Conservation (phyloP, 1,140 invertebrate species). For the Myzus persicae region DNA sequence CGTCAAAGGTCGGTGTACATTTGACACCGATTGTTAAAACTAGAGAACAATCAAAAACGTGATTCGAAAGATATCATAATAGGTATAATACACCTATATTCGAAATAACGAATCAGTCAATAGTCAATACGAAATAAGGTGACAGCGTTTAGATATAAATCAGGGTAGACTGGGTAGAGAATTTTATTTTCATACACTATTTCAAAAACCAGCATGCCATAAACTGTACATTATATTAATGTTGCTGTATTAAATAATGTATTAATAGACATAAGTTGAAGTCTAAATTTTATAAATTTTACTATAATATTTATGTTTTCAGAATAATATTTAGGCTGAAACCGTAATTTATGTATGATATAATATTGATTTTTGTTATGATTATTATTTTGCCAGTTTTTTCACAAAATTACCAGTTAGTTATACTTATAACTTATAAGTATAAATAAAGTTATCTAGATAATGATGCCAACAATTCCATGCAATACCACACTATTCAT, state of each 20-base stretch:
- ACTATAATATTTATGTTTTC: not conserved
- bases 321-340: not conserved
- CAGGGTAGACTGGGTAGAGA: too few relatives aligned
- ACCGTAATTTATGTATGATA: not conserved
- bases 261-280: not conserved
- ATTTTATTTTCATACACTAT: not conserved
- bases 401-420: not conserved
- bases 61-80: not conserved
- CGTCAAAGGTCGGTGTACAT: not conserved
- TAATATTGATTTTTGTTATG: too few relatives aligned
- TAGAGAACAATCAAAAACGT: not conserved
- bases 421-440: too few relatives aligned
- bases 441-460: not conserved
- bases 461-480: not conserved
- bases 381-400: not conserved
- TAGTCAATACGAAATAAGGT: not conserved
- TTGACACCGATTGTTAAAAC: not conserved
- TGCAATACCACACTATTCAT: not conserved
- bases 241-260: not conserved
- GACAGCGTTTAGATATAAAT: not conserved
- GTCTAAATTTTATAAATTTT: not conserved
- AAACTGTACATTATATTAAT: not conserved
- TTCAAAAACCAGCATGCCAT: not conserved
- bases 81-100: not conserved
- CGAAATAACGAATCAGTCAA: not conserved